These are phyloP conservation scores for Lontra canadensis DNA, from an alignment of 2,113 vertebrate species.

Conservation along the genomic window DNA sequence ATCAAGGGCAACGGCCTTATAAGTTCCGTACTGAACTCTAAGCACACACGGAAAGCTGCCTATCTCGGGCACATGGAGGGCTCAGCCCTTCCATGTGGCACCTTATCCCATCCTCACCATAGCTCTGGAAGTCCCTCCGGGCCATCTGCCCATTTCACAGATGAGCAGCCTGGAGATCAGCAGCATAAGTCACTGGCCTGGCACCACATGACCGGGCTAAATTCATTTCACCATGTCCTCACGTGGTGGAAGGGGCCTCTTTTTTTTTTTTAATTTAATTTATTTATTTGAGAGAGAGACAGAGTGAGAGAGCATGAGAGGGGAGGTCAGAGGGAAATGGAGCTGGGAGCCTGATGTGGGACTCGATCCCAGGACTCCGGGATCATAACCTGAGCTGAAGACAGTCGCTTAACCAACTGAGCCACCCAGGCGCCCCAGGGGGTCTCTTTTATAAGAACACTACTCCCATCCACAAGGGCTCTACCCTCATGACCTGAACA, in stretches of 20 bases:
- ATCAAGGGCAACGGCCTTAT: background rate
- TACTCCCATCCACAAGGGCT: background rate
- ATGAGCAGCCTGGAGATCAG: background rate
- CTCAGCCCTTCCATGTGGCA: background rate
- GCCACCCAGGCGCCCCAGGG: too few relatives aligned
- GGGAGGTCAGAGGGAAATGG: too few relatives aligned
- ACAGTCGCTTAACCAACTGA: too few relatives aligned
- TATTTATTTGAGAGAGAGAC: too few relatives aligned
- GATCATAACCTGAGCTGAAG: too few relatives aligned
- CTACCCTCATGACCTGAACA: background rate
- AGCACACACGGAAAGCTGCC: background rate
- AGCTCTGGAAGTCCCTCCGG: background rate
- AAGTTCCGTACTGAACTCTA: accelerated
- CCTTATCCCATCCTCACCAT: too few relatives aligned
- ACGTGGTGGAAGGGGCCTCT: background rate
- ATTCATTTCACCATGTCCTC: background rate
- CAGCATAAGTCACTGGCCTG: background rate
- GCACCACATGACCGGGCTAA: background rate
- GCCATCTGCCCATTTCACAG: background rate
- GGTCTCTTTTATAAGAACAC: background rate
- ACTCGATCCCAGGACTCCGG: too few relatives aligned
- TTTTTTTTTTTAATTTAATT: background rate
- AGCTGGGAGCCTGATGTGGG: too few relatives aligned
- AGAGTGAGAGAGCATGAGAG: too few relatives aligned
- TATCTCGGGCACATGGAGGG: accelerated